Percentiles rank a stretch among this genome's conserved stretches.
Evolutionary conservation across 2,888 invertebrate genomes (phyloP).

Genomic region (Carabus problematicus): DNA sequence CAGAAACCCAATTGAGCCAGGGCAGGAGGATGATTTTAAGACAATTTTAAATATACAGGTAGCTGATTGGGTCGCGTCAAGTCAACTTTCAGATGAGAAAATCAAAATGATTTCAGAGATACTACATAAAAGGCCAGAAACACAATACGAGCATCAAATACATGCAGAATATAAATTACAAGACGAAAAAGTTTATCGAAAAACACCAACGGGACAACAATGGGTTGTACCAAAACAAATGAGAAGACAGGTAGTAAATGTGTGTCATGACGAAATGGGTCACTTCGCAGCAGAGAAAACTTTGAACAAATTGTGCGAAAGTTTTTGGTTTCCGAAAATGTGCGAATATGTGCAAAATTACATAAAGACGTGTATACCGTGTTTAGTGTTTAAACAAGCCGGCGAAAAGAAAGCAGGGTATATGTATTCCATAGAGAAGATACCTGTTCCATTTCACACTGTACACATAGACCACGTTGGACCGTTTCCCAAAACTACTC

Average conservation of each 20-base stretch:
- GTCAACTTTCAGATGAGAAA: conserved; percentile 25
- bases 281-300: conserved; percentile 55
- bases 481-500: conserved; percentile 53
- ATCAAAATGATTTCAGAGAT: conserved; percentile 13
- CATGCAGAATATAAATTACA: conserved; percentile 14
- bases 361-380: conserved; percentile 55
- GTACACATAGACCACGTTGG: conserved; percentile 58
- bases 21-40: conserved; percentile 44
- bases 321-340: conserved; percentile 58
- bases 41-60: conserved; percentile 25
- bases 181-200: conserved; percentile 19
- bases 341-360: conserved; percentile 54
- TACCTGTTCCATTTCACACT: conserved; percentile 54
- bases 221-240: conserved; percentile 46
- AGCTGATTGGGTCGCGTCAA: conserved; percentile 14
- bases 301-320: conserved; percentile 48
- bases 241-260: conserved; percentile 51
- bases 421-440: conserved; percentile 56
- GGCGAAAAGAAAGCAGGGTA: conserved; percentile 50
- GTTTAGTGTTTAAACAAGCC: conserved; percentile 52
- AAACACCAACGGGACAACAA: not conserved
- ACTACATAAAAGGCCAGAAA: no score
- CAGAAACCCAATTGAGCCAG: conserved; percentile 45
- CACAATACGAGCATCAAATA: conserved; percentile 13
- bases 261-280: conserved; percentile 55